A percentile compares a stretch with the other conserved stretches of the same genome.
These are phyloP conservation scores for Pterostichus madidus DNA, from an alignment of 2,888 invertebrate species.

Conservation along the genomic window DNA sequence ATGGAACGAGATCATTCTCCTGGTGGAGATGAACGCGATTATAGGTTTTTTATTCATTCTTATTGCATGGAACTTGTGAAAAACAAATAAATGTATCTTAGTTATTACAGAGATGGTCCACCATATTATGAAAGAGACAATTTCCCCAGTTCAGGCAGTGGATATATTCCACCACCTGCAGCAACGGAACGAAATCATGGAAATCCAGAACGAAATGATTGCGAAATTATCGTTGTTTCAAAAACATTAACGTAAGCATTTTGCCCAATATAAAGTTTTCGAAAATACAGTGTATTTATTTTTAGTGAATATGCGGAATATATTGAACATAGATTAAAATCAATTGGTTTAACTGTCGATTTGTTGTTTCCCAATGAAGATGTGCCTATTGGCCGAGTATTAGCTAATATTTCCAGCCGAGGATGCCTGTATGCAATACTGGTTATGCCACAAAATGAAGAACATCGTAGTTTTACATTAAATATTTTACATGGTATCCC, in stretches of 20 bases:
- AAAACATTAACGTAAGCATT: constrained; percentile 87
- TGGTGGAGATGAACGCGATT: constrained; percentile 62
- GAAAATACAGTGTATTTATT: too few relatives aligned
- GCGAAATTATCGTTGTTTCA: constrained; percentile 93
- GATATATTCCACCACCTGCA: constrained; percentile 75
- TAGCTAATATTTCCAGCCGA: constrained; percentile 93
- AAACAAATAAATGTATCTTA: constrained; percentile 16
- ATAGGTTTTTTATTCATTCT: constrained; percentile 52
- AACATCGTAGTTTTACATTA: constrained; percentile 91
- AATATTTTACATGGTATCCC: constrained; percentile 95
- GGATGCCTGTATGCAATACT: constrained; percentile 94
- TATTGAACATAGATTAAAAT: constrained; percentile 89
- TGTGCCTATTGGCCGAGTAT: constrained; percentile 87
- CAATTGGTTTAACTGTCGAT: constrained; percentile 89
- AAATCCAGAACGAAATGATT: constrained; percentile 87
- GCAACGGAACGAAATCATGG: constrained; percentile 69
- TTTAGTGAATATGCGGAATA: constrained; percentile 91
- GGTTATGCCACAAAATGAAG: constrained; percentile 91
- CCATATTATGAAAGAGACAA: constrained; percentile 73
- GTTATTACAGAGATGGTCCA: constrained; percentile 69
- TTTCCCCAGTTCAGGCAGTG: constrained; percentile 74
- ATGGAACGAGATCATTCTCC: constrained; percentile 60
- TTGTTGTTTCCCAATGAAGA: constrained; percentile 95
- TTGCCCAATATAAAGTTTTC: background rate
- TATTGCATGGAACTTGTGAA: constrained; percentile 7